Evolutionary conservation across 2,113 vertebrate species (phyloP), one percentile per base, ranked within the genome.

Genomic region (Polyodon spathula): DNA sequence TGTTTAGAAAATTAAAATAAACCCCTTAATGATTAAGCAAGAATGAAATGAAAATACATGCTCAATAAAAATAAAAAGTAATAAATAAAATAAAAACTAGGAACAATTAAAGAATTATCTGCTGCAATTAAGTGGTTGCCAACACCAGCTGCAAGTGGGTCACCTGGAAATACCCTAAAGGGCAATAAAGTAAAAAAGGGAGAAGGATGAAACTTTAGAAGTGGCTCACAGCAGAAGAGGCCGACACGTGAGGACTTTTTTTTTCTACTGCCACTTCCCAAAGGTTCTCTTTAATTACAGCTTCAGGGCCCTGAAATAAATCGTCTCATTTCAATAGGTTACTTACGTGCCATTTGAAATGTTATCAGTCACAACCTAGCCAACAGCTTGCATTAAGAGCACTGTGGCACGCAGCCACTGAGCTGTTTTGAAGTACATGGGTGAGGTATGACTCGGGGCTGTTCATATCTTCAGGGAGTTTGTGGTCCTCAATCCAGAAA

Each of bases 341-440:
- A 15, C 4, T 38, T 17, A 9, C 57, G 56, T 52, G 57, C 56
- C 63, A 60, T 40, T 38, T 16, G 57, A 44, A 51, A 54, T 46
- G 44, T 46, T 60, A 59, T 64, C 61, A 55, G 42, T 61, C 63
- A 50, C 48, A 37, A 54, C 38, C 9, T 37, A 40, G 44, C 40
- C 58, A 48, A 55, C 58, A 60, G 12, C 43, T 59, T 62, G 14
- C 5, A 63, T 65, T 65, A 56, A 42, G 50, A 65, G 60, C 63
- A 69, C 27, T 5, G 48, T 46, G 50, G n/a, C 55, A 40, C 14
- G 37, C 6, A 12, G 41, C 37, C 4, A 27, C 14, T 14, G 37
- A 39, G 46, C 46, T 61, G 53, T 64, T 40, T n/a, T n/a, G n/a
- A n/a, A n/a, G n/a, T n/a, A n/a, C n/a, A n/a, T n/a, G n/a, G n/a